A percentile compares a stretch with the other conserved stretches of the same genome.
These are phyloP conservation scores for Scaptodrosophila lebanonensis DNA, from an alignment of 1,140 invertebrate species.

Conservation along the genomic window DNA sequence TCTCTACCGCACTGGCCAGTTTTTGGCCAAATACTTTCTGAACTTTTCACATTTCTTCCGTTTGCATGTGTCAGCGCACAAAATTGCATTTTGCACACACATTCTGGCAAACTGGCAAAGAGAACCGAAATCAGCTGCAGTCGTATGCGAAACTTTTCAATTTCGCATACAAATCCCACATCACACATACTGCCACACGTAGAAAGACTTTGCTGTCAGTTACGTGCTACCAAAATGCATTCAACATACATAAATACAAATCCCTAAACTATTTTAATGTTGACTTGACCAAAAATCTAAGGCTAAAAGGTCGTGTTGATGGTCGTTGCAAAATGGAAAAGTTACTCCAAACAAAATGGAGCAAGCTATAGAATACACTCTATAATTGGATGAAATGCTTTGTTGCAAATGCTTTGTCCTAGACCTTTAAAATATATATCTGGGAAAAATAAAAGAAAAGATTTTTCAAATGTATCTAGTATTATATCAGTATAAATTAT, in stretches of 20 bases:
- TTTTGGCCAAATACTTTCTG: conserved; percentile 33
- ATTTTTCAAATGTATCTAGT: no score
- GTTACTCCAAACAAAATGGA: no score
- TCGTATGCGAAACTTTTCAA: conserved; percentile 55
- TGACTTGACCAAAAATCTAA: conserved; percentile 42
- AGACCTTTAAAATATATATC: no score
- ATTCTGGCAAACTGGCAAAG: conserved; percentile 3
- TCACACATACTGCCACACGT: conserved; percentile 20
- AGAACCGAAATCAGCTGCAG: conserved; percentile 43
- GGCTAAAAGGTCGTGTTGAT: conserved; percentile 13
- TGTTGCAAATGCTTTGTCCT: no score
- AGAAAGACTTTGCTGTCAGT: conserved; percentile 29
- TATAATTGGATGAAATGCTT: no score
- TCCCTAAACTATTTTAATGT: conserved; percentile 75
- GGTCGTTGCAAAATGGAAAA: conserved; percentile 61
- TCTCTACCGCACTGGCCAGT: no score
- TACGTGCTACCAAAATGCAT: conserved; percentile 64
- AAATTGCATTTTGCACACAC: conserved; percentile 56
- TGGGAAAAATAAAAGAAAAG: no score
- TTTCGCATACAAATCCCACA: conserved; percentile 50
- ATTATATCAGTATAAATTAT: no score
- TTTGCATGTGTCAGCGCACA: conserved; percentile 34
- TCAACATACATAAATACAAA: conserved; percentile 75
- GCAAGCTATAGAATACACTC: no score
- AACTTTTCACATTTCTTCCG: conserved; percentile 31